Base-by-base conservation (phyloP, 2,113 vertebrate genomes). In the Marmota flaviventris region DNA sequence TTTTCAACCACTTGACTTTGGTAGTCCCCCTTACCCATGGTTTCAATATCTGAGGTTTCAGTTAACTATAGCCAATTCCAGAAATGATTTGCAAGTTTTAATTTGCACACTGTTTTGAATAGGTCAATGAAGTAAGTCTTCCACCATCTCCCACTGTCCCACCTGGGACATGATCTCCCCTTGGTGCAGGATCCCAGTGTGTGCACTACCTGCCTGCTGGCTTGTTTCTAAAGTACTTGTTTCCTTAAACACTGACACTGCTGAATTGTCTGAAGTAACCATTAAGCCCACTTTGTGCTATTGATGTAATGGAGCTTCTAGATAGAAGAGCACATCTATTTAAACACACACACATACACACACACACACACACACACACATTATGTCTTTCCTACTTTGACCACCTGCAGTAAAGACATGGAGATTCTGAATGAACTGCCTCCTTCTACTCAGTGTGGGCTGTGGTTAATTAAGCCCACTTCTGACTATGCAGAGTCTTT, bases 151-250 rank as follows among this genome's bases (percentile, higher is more conserved):
- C 1, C 56, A 58, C 56, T 22, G 56, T 58, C 56, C 6, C 56
- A 8, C 20, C 56, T 22, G 56, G 56, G 20, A 58, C 56, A 24
- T 22, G 20, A 22, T 58, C 56, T 22, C 56, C 56, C 56, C 56
- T 58, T 53, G 13, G 56, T 56, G 20, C 56, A 58, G 56, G 56
- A 24, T 58, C 2, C 56, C 56, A 58, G 20, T 22, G 56, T 56
- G 56, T 7, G 18, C 18, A 58, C 56, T 58, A 5, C 56, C 6
- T 18, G 56, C 56, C 56, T 58, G 56, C 7, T 58, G 97, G 97
- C 98, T 98, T 98, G 95, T 98, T 98, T 98, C 98, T 98, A 98
- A 98, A 97, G 96, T 98, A 98, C 98, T 98, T 98, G 97, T 98
- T 98, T 98, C 98, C 98, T 98, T 98, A 98, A 98, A 98, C 98